Conservation (phyloP, 1,140 invertebrate genomes). For the Amyelois transitella region DNA sequence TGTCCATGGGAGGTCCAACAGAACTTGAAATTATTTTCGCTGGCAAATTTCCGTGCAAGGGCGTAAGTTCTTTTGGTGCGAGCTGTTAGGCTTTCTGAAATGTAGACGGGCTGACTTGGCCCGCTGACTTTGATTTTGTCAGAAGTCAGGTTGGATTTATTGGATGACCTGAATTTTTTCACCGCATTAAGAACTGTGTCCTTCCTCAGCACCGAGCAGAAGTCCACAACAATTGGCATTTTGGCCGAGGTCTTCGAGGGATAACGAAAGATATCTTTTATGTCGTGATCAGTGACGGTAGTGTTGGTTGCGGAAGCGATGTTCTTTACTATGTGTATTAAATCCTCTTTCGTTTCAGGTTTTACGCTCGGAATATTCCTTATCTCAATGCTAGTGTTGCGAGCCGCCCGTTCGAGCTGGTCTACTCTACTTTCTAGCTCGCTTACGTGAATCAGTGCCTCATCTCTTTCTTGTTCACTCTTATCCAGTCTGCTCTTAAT, state of each 20-base stretch:
- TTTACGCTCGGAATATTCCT: slow-evolving; percentile 5
- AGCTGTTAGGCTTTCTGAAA: background rate
- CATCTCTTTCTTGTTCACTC: slow-evolving; percentile 2
- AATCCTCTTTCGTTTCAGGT: slow-evolving; percentile 5
- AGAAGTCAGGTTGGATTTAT: background rate
- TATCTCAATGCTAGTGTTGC: slow-evolving; percentile 6
- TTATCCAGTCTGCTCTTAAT: background rate
- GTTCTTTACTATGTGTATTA: background rate
- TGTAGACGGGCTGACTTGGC: background rate
- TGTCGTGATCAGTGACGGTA: background rate
- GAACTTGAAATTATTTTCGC: background rate
- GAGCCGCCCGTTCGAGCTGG: slow-evolving; percentile 1
- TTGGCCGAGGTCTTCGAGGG: background rate
- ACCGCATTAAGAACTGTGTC: background rate
- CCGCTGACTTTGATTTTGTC: background rate
- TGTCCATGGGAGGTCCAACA: background rate
- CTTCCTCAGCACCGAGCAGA: background rate
- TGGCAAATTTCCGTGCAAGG: background rate
- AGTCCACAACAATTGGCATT: slow-evolving; percentile 1
- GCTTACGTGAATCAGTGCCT: background rate
- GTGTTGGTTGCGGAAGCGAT: slow-evolving; percentile 1
- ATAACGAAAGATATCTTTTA: slow-evolving; percentile 7
- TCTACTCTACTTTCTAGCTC: background rate
- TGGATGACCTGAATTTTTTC: background rate
- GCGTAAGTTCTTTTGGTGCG: background rate